Base-by-base conservation (phyloP, 2,113 vertebrate species). In the Halcyon malimbica region DNA sequence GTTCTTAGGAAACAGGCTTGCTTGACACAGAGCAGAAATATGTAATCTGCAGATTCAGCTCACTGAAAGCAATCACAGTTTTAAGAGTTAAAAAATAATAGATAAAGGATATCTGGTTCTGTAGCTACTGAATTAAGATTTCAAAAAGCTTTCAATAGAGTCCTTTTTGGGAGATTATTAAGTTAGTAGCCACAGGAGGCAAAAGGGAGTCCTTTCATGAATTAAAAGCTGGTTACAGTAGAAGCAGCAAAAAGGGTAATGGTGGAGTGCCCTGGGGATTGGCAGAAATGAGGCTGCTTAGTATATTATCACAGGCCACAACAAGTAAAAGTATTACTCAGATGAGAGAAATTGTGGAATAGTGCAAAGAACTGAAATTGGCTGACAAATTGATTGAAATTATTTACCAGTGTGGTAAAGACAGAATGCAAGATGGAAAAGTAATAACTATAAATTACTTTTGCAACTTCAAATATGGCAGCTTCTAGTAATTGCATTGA, bases 151-250 rank as follows among this genome's bases (percentile, higher is more conserved):
- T 96, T 95, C 81, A 87, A 62, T 29, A 89, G 46, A 91, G 73
- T 75, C 13, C 17, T 75, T 89, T 86, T 48, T n/a, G 75, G 53
- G n/a, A 71, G 41, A 74, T 93, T 87, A 92, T 93, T 94, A 95
- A 89, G 57, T 93, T 93, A 80, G 81, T 80, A 96, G 63, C 84
- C 76, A 93, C 84, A 89, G 73, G 68, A 94, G 71, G 62, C 68
- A 89, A 91, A 91, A 91, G 57, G 11, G 91, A 89, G 64, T 89
- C 63, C 84, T 93, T 93, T 91, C 67, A 80, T 80, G 77, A 93
- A 93, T 95, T 93, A 95, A 93, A 94, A 96, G 77, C 88, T 83
- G 37, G 71, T 63, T 95, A 83, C 31, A 80, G 81, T 37, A 87
- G 68, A 88, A 76, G 37, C 20, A 93, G 46, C 37, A 86, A 80